Evolutionary conservation across 64 coral and sea anemone species (phyloP), one percentile per base, ranked within the genome.

Genomic region (Pocillopora verrucosa): DNA sequence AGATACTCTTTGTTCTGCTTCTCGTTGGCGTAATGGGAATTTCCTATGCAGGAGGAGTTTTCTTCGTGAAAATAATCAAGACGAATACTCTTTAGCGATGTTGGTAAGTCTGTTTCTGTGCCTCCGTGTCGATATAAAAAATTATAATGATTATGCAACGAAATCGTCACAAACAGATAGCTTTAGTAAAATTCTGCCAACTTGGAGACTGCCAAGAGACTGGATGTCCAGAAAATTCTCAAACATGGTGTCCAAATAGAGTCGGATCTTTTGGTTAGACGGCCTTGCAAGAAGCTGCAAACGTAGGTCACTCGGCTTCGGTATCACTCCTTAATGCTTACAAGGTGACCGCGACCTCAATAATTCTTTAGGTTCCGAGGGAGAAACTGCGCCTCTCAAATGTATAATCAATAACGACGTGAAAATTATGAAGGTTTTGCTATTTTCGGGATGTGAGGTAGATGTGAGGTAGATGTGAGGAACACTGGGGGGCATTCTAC

Each of bases 21-120:
- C 36, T 85, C 20, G 65, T 85, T 85, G 82, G 82, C n/a, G 36
- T 85, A 11, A 56, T 85, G 64, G 12, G n/a, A 2, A 20, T 72
- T 4, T 85, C 82, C 3, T 51, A 25, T n/a, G 82, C 82, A 11
- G 82, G 82, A 45, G 82, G 82, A 12, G 82, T 85, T 70, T 41
- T 57, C 22, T 85, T 85, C 35, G 82, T 85, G 36, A 85, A 85
- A 41, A 72, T 85, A 85, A 4, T 85, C 0, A n/a, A 14, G 20
- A 85, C 36, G 0, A 85, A 85, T 37, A 72, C 34, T 70, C 26
- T 85, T 34, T 85, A 11, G 58, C 4, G 34, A 65, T 13, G 15
- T 65, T 5, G 14, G 4, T 65, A 4, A 65, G 63, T 16, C 63
- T 5, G 15, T 3, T 65, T 65, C 14, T 14, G 62, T 65, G 62